These are phyloP conservation scores for Phycodurus eques DNA, from an alignment of 2,113 vertebrate genomes.

Conservation along the genomic window DNA sequence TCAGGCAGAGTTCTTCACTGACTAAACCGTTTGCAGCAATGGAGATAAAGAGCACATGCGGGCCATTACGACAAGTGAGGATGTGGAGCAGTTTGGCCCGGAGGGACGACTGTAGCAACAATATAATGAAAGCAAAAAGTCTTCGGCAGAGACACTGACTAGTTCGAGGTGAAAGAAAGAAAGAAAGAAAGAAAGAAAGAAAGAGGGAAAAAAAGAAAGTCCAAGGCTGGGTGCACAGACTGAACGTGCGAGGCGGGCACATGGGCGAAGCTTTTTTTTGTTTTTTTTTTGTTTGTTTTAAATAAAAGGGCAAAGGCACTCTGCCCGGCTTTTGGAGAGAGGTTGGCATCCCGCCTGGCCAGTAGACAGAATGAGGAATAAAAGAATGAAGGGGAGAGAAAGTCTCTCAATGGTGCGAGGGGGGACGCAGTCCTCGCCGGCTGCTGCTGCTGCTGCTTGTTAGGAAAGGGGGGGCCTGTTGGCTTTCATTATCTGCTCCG, in stretches of 20 bases:
- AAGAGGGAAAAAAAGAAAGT: conserved; percentile 17
- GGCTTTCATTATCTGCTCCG: conserved; percentile 66
- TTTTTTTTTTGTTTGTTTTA: conserved; percentile 16
- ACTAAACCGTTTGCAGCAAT: conserved; percentile 25
- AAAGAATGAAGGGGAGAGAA: conserved; percentile 68
- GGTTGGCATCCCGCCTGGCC: conserved; percentile 72
- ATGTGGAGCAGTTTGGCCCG: conserved; percentile 22
- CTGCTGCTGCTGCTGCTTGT: conserved; percentile 32
- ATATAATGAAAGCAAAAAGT: conserved; percentile 36
- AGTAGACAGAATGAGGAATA: conserved; percentile 75
- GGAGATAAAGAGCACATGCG: conserved; percentile 16
- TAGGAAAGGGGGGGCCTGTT: conserved; percentile 52
- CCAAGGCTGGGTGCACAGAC: conserved; percentile 47
- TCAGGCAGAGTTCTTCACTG: conserved; percentile 30
- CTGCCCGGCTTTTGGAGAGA: conserved; percentile 74
- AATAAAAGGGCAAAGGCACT: conserved; percentile 77
- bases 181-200: conserved; percentile 21
- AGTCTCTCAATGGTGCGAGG: conserved; percentile 67
- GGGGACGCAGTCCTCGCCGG: conserved; percentile 53
- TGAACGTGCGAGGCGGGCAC: conserved; percentile 57
- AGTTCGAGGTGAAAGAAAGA: conserved; percentile 41
- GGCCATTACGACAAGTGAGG: conserved; percentile 12
- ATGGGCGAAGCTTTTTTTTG: conserved; percentile 56
- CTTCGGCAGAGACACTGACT: conserved; percentile 15
- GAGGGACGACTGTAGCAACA: conserved; percentile 33